A percentile compares a stretch with the other conserved stretches of the same genome.
phyloP scores from a whole-genome alignment of 2,113 vertebrate species.

The Tapirus terrestris region DNA sequence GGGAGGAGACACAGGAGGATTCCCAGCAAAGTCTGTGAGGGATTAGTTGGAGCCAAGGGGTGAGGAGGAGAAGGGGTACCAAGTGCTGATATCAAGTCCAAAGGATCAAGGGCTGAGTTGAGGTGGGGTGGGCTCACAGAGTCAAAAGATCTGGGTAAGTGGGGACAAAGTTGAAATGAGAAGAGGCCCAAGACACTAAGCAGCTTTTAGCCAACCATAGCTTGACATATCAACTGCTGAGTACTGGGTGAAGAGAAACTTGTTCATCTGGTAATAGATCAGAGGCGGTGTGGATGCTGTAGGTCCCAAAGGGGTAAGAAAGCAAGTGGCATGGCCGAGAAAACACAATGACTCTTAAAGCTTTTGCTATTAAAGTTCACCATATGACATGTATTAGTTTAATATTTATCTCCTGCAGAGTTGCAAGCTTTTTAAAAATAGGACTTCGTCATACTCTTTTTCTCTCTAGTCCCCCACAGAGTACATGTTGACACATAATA shows the following conservation, averaged over 20 bases:
- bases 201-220: neutral
- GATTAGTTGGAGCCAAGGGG: too few species aligned
- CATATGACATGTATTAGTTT: neutral
- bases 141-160: neutral
- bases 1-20: fast-evolving
- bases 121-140: neutral
- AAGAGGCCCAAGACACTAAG: neutral
- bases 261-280: neutral
- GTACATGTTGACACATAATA: neutral
- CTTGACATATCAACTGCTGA: neutral
- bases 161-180: neutral
- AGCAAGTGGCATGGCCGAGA: neutral
- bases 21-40: too few species aligned
- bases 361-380: neutral
- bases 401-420: neutral
- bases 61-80: neutral
- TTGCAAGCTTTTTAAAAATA: neutral
- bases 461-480: neutral
- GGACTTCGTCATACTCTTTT: neutral
- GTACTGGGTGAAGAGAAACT: too few species aligned
- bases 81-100: too few species aligned
- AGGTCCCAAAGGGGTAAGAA: neutral
- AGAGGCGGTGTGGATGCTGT: neutral
- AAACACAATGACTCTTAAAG: neutral
- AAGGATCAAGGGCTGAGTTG: too few species aligned